Conservation (phyloP, 2,113 vertebrate genomes). For the Emydocephalus ijimae region DNA sequence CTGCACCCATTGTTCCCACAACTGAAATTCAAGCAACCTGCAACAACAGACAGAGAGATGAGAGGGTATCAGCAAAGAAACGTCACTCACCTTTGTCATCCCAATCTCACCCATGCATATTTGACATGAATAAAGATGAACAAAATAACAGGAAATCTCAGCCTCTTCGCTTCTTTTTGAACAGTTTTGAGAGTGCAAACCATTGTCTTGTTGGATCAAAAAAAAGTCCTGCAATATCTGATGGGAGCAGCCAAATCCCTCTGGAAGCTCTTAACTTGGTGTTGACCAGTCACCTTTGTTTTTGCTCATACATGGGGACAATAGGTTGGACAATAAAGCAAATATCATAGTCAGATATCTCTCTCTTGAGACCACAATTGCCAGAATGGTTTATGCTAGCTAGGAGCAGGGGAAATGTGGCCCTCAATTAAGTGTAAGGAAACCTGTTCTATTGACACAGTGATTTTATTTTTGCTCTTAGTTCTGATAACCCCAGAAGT, state of each 20-base stretch:
- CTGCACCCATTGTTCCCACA: neutral
- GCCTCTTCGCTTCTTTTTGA: neutral
- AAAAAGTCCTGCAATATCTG: neutral
- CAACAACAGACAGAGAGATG: neutral
- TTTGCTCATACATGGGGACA: neutral
- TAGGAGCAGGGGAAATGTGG: neutral
- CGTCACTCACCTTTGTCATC: slow-evolving; percentile 6
- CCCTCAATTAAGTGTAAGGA: neutral
- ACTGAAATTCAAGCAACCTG: neutral
- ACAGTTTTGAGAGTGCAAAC: neutral
- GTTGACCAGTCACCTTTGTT: neutral
- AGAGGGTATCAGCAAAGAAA: neutral
- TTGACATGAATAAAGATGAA: slow-evolving; percentile 20
- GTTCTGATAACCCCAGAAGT: neutral
- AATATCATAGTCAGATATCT: neutral
- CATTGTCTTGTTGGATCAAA: neutral
- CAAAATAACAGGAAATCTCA: neutral
- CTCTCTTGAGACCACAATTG: neutral
- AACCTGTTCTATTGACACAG: neutral
- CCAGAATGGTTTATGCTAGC: neutral
- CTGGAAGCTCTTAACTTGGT: neutral
- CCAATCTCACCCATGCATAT: neutral
- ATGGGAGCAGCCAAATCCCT: neutral
- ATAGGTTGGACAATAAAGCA: neutral
- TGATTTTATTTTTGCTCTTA: neutral